Evolutionary conservation across 2,797 vertebrate genomes (phyloP), one percentile per base, ranked within the genome.

Genomic region (Tinamus major): DNA sequence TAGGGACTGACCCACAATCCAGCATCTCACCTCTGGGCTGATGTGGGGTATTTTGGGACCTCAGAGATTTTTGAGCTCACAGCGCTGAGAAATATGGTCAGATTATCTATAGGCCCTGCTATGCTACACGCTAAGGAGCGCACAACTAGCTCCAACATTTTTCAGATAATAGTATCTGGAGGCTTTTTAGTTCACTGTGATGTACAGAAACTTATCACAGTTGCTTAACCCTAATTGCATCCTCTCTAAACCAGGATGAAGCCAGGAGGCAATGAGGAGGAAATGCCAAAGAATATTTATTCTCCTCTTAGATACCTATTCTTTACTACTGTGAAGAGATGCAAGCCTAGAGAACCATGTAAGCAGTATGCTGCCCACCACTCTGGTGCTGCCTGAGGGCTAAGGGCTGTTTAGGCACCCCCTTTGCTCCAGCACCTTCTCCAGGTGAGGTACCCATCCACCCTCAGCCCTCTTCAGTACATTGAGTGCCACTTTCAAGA

Each of bases 21-120:
- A 64, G 41, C 2, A 1, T 63, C 79, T 16, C 51, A 64, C 48
- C 51, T 69, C 62, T 33, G 9, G 35, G 44, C 44, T 27, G 24
- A 37, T 69, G 29, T 53, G 62, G 68, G 80, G 3, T 6, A 75
- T 42, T 4, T 46, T 24, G 48, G 48, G 48, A 2, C 16, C 42
- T 69, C 67, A 72, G 71, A 85, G 63, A 64, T 51, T 79, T 68
- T 49, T 85, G 68, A 44, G 44, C 71, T 86, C 4, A 1, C 33
- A 88, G 75, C 27, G 61, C 44, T 3, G 4, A 71, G 61, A 21
- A 46, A 31, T 21, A 51, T 5, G 2, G 70, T 15, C n/a, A 69
- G 2, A 2, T 19, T 59, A 76, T 23, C 59, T 56, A 61, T 15
- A 82, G 1, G 1, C 19, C 1, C 2, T 3, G 0, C 68, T 21